Evolutionary conservation across 2,888 invertebrate species (phyloP), one percentile per base, ranked within the genome.

Genomic region (Scaptomyza tumidula): DNA sequence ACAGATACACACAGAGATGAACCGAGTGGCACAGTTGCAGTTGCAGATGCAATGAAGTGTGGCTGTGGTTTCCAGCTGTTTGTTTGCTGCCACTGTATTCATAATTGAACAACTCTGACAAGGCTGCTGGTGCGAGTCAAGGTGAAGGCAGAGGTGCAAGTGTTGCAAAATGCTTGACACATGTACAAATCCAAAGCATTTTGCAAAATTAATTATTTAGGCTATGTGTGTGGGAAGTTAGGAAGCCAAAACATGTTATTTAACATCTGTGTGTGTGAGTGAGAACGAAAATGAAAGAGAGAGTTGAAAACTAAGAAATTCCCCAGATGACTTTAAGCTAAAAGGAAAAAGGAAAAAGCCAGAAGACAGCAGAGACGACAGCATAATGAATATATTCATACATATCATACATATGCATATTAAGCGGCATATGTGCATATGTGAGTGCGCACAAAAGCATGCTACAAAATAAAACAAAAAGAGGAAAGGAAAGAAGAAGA

Each of bases 381-480:
- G 60, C 41, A 45, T 53, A 74, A 83, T 88, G 86, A 88, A 83
- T 83, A 88, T 86, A 65, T 88, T 78, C 70, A 6, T 33, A 6
- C 33, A 29, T 85, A 55, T 13, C 4, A 53, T 33, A 41, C 63
- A 64, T 46, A 41, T 63, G 65, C 67, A 67, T 45, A 67, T 66
- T 55, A 57, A 50, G 33, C 16, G 48, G 37, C 4, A 2, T 37
- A 24, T 19, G 45, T 39, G 19, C n/a, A 53, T 64, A 43, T 33
- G 43, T 37, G 56, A 31, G 69, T 39, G 60, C 44, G 35, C 57
- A 71, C 60, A 64, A 65, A 55, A 74, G 70, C 48, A 63, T 56
- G 66, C 71, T 71, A 66, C 58, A 55, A 71, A 49, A 35, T 27
- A 27, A 6, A 11, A 29, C 14, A 29, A 29, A 5, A 46, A 27